phyloP scores from a whole-genome alignment of 2,888 invertebrate genomes.

The Epirrhoe tristata region DNA sequence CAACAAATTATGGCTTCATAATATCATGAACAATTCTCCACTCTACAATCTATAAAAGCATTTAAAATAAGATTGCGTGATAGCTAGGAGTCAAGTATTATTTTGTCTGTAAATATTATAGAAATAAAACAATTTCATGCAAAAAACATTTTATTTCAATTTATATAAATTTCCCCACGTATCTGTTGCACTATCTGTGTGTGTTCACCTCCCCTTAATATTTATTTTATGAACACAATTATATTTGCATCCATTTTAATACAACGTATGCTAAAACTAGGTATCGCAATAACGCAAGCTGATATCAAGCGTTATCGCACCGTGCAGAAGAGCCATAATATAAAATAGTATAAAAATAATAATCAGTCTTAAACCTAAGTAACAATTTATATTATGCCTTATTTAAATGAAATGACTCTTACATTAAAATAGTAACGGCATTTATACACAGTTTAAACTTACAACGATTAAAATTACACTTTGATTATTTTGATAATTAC shows the following conservation, averaged over 20 bases:
- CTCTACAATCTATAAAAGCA: slow-evolving; percentile 16
- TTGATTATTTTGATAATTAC: neutral
- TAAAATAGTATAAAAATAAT: slow-evolving; percentile 34
- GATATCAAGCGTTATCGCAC: no score
- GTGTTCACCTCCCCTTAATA: neutral
- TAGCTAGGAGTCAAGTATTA: slow-evolving; percentile 34
- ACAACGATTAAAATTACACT: slow-evolving; percentile 1
- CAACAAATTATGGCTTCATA: neutral
- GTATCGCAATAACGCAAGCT: no score
- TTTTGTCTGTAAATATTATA: slow-evolving; percentile 37
- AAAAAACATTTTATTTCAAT: slow-evolving; percentile 18
- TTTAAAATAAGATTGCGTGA: slow-evolving; percentile 13
- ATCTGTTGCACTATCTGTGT: no score
- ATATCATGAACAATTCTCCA: slow-evolving; percentile 12
- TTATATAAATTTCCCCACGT: no score
- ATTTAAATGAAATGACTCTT: slow-evolving; percentile 1
- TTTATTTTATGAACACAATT: neutral
- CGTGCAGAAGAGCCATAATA: slow-evolving; percentile 1
- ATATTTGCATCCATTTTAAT: neutral
- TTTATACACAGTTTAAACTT: neutral
- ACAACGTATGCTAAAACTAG: no score
- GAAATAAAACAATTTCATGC: slow-evolving; percentile 35
- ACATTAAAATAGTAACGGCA: slow-evolving; percentile 1
- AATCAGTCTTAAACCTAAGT: slow-evolving; percentile 43
- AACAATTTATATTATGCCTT: slow-evolving; percentile 31